phyloP scores from a whole-genome alignment of 2,113 vertebrate genomes.

The Shinisaurus crocodilurus region DNA sequence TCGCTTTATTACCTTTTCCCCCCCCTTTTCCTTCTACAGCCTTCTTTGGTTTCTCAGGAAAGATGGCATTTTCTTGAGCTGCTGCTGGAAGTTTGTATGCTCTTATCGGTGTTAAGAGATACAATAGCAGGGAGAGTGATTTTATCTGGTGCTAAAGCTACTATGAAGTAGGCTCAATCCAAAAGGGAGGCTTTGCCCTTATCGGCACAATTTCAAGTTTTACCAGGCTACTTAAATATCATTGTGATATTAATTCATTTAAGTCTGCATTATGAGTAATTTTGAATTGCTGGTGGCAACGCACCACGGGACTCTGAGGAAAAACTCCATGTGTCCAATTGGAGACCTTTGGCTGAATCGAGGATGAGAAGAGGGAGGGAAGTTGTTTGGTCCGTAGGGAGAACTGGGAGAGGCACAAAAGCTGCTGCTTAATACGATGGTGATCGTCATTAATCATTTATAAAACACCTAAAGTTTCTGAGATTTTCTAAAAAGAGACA shows the following conservation, averaged over 20 bases:
- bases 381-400: too few species aligned
- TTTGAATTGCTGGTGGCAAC: background rate
- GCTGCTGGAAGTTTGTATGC: conserved; percentile 4
- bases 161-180: too few species aligned
- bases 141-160: conserved; percentile 14
- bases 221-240: background rate
- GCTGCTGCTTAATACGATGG: background rate
- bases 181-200: background rate
- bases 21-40: accelerated
- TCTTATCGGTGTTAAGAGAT: background rate
- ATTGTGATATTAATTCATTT: background rate
- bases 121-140: background rate
- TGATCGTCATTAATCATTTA: too few species aligned
- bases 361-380: background rate
- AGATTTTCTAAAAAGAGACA: too few species aligned
- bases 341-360: background rate
- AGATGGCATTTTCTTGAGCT: conserved; percentile 3
- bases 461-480: background rate
- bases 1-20: too few species aligned
- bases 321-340: background rate
- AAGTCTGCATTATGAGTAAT: background rate
- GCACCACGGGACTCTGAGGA: background rate
- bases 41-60: background rate
- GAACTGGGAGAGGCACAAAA: background rate
- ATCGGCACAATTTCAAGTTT: background rate